Conservation (phyloP, 1,140 invertebrate species). For the Aporrectodea caliginosa region DNA sequence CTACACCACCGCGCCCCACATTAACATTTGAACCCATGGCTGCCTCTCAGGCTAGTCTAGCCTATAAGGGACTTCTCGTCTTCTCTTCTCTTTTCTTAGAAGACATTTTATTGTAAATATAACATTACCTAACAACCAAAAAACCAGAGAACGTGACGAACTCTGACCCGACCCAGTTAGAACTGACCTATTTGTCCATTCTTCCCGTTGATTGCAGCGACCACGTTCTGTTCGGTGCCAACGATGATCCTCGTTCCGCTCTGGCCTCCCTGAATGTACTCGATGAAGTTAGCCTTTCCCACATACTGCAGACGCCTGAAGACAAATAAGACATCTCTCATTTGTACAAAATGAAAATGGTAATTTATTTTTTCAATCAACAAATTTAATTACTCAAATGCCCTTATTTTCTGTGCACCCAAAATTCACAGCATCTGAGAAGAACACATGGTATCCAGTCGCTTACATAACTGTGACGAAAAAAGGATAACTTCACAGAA, state of each 20-base stretch:
- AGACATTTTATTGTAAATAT: neutral
- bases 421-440: neutral
- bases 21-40: no score
- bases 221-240: slow-evolving; percentile 80
- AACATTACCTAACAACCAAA: slow-evolving; percentile 41
- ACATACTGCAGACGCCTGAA: slow-evolving; percentile 78
- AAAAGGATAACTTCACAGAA: no score
- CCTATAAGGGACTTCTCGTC: no score
- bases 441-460: neutral
- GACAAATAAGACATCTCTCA: slow-evolving; percentile 54
- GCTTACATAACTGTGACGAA: neutral
- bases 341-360: no score
- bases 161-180: neutral
- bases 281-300: slow-evolving; percentile 73
- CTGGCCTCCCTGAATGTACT: slow-evolving; percentile 68
- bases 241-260: slow-evolving; percentile 75
- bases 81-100: no score
- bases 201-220: slow-evolving; percentile 76
- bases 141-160: neutral
- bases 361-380: neutral
- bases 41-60: no score
- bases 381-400: slow-evolving; percentile 10
- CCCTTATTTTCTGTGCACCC: neutral
- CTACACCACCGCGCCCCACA: no score
- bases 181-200: slow-evolving; percentile 62